Evolutionary conservation across 2,113 vertebrate genomes (phyloP).

Genomic region (Pundamilia nyererei): DNA sequence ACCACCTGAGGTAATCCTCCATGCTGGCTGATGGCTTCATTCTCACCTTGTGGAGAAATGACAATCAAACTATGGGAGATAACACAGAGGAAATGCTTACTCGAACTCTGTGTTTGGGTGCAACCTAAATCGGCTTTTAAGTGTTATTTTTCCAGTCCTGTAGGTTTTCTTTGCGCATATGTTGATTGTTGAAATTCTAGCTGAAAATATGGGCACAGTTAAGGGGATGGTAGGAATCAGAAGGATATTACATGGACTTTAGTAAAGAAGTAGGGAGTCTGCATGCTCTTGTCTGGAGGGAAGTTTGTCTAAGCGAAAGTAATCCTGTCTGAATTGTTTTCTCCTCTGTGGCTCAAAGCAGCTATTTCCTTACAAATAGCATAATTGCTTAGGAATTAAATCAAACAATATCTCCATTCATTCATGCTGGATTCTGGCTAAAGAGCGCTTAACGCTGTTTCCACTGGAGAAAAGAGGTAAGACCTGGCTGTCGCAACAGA

Average conservation of each 20-base stretch:
- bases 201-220: conserved; percentile 21
- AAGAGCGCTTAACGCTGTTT: neutral
- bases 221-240: conserved; percentile 13
- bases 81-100: conserved; percentile 16
- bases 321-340: conserved; percentile 36
- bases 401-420: conserved; percentile 27
- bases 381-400: conserved; percentile 30
- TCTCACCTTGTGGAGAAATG: conserved; percentile 55
- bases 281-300: conserved; percentile 14
- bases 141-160: neutral
- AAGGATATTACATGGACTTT: neutral
- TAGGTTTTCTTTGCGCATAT: neutral
- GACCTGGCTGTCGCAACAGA: neutral
- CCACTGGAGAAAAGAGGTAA: neutral
- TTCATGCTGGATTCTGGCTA: conserved; percentile 26
- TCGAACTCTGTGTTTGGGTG: conserved; percentile 15
- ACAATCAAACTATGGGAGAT: conserved; percentile 57
- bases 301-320: neutral
- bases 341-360: conserved; percentile 21
- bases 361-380: conserved; percentile 13
- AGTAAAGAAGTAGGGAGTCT: neutral
- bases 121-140: neutral
- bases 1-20: conserved; percentile 40
- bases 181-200: conserved; percentile 1
- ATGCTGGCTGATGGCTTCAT: conserved; percentile 54